Percentiles rank a stretch among this genome's conserved stretches.
Evolutionary conservation across 2,113 vertebrate species (phyloP).

Genomic region (Turdus rufiventris): DNA sequence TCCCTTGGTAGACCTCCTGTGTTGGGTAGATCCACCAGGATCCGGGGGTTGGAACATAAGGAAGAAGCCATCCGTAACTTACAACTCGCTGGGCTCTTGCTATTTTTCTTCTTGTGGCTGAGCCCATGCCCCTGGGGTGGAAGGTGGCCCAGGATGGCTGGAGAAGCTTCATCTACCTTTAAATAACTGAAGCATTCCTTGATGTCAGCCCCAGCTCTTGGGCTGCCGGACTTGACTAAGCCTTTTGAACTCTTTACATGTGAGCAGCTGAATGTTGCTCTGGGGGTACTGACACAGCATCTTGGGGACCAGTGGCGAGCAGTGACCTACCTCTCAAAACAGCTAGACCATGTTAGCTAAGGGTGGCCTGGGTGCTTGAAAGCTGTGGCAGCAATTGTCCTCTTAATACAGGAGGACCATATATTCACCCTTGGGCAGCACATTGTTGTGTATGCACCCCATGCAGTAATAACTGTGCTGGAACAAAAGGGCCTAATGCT

Average conservation of each 20-base stretch:
- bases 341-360: neutral
- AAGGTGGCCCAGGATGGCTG: neutral
- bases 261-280: neutral
- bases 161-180: neutral
- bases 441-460: neutral
- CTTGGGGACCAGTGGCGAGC: neutral
- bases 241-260: neutral
- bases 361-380: neutral
- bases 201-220: neutral
- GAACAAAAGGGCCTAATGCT: neutral
- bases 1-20: neutral
- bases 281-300: neutral
- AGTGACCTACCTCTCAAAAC: neutral
- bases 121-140: neutral
- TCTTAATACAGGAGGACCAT: neutral
- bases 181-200: neutral
- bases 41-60: neutral
- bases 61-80: neutral
- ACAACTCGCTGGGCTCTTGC: neutral
- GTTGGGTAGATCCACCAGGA: neutral
- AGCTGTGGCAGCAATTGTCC: neutral
- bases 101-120: accelerated
- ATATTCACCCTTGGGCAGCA: neutral
- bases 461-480: neutral
- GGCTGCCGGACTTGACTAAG: neutral